A percentile compares a stretch with the other conserved stretches of the same genome.
phyloP scores from a whole-genome alignment of 2,113 vertebrate species.

The Gulo gulo region DNA sequence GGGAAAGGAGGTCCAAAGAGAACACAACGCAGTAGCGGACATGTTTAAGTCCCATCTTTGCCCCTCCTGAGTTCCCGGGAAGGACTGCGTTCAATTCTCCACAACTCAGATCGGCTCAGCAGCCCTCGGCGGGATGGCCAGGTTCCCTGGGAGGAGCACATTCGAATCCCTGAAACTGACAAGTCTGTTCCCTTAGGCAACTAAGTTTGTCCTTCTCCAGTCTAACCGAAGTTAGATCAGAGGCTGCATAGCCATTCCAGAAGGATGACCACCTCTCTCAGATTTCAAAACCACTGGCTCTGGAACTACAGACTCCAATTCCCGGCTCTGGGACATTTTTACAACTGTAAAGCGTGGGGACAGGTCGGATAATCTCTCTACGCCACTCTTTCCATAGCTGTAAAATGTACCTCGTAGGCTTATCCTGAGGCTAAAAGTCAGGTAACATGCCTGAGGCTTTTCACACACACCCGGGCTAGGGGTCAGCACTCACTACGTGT shows the following conservation, averaged over 20 bases:
- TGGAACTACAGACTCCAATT: not conserved
- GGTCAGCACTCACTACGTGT: not conserved
- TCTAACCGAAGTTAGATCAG: not conserved
- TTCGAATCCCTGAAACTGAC: not conserved
- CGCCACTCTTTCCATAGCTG: not conserved
- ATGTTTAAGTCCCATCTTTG: not conserved
- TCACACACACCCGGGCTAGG: not conserved
- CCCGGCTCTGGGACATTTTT: not conserved
- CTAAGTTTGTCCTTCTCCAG: not conserved
- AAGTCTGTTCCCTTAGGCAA: not conserved
- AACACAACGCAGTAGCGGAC: not conserved
- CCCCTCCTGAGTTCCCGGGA: not conserved
- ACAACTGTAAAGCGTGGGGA: not conserved
- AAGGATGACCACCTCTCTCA: not conserved
- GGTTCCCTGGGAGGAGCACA: not conserved
- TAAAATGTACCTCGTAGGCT: not conserved
- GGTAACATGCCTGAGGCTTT: not conserved
- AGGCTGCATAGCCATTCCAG: not conserved
- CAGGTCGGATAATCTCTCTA: not conserved
- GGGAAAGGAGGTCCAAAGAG: not conserved
- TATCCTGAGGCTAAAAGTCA: not conserved
- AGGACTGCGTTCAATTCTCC: not conserved
- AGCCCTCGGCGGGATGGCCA: not conserved
- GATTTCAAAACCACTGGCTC: not conserved
- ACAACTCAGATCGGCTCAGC: not conserved